These are phyloP conservation scores for Virgularia gustaviana DNA, from an alignment of 92 coral and sea anemone genomes.

Conservation along the genomic window DNA sequence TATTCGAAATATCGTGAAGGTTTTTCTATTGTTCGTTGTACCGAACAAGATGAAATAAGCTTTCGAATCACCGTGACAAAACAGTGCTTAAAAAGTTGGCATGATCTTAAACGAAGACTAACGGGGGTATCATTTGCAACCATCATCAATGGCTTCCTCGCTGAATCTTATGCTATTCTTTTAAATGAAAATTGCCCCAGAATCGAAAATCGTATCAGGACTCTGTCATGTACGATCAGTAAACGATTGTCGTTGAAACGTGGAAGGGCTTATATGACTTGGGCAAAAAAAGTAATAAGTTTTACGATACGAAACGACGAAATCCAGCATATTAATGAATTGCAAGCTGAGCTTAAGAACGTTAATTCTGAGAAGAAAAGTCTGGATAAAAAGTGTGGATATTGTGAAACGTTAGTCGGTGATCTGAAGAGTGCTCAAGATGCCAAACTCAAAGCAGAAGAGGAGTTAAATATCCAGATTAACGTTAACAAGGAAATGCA, in stretches of 20 bases:
- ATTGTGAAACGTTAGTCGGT: neutral
- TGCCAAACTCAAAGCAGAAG: neutral
- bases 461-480: neutral
- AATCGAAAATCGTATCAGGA: slow-evolving; percentile 2
- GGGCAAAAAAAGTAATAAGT: neutral
- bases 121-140: neutral
- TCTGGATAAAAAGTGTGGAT: neutral
- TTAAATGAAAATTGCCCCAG: neutral
- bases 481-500: neutral
- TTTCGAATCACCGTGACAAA: neutral
- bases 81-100: neutral
- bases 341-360: neutral
- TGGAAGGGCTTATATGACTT: neutral
- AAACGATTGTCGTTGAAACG: neutral
- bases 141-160: neutral
- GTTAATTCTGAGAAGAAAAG: neutral
- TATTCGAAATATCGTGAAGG: neutral
- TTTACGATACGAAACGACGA: neutral
- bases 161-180: neutral
- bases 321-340: neutral
- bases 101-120: neutral
- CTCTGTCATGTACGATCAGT: neutral
- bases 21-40: neutral
- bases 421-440: neutral
- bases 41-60: neutral